These are phyloP conservation scores for Rhinogobius similis DNA, from an alignment of 2,113 vertebrate genomes.

Conservation along the genomic window DNA sequence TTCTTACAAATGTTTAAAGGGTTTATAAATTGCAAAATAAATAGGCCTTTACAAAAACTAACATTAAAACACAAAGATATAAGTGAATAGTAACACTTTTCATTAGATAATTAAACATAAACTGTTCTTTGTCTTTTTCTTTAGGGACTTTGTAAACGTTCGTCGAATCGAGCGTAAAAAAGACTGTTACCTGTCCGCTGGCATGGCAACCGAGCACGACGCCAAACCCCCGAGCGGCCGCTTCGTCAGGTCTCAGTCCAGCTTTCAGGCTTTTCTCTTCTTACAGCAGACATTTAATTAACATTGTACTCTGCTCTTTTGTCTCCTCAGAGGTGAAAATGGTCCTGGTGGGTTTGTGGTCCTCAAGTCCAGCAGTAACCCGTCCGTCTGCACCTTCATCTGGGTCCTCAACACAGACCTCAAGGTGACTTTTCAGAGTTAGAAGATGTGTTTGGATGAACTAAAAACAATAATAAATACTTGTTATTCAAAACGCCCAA, in stretches of 20 bases:
- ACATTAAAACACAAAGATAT: no score
- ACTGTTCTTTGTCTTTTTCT: constrained; percentile 4
- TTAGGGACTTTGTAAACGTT: constrained; percentile 95
- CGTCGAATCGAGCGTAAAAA: constrained; percentile 89
- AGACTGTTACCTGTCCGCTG: constrained; percentile 91
- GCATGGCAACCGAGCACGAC: constrained; percentile 86
- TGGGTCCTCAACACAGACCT: constrained; percentile 98
- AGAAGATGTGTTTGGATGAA: not conserved
- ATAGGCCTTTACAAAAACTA: no score
- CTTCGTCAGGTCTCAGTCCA: constrained; percentile 85
- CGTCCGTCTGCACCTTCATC: constrained; percentile 90
- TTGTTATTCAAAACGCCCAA: no score
- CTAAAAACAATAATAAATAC: no score
- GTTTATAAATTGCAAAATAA: no score
- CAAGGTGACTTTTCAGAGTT: constrained; percentile 79
- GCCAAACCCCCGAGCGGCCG: constrained; percentile 84
- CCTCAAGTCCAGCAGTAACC: constrained; percentile 87
- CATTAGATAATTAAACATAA: no score
- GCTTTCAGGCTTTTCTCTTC: not conserved
- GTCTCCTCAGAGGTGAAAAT: constrained; percentile 86
- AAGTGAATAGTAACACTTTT: no score
- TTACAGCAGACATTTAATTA: not conserved
- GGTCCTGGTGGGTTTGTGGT: constrained; percentile 94
- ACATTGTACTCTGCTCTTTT: not conserved
- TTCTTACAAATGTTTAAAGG: no score